Conservation (phyloP, 2,888 invertebrate species). For the Drosophila heteroneura region DNA sequence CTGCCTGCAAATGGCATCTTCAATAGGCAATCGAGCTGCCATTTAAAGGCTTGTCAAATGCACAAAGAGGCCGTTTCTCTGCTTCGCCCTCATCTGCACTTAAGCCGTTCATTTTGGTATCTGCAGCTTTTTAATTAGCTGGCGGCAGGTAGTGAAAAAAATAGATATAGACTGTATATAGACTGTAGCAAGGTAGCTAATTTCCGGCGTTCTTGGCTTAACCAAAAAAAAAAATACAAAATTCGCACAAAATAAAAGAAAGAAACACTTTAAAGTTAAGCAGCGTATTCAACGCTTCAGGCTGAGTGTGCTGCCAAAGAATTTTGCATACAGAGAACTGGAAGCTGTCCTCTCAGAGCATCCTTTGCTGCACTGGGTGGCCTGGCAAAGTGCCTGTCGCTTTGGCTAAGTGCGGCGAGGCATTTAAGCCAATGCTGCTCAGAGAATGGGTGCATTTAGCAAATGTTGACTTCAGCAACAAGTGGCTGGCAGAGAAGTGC, state of each 20-base stretch:
- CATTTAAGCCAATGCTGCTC: slow-evolving; percentile 60
- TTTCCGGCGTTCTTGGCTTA: slow-evolving; percentile 57
- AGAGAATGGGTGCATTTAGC: slow-evolving; percentile 31
- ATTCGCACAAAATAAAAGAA: slow-evolving; percentile 29
- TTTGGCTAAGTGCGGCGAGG: slow-evolving; percentile 55
- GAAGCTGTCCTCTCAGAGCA: slow-evolving; percentile 26
- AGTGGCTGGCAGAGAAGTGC: slow-evolving; percentile 27
- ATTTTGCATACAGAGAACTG: slow-evolving; percentile 29
- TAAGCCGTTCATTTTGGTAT: slow-evolving; percentile 16
- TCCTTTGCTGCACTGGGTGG: slow-evolving; percentile 42
- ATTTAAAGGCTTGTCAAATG: slow-evolving; percentile 62
- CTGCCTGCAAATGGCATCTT: slow-evolving; percentile 58
- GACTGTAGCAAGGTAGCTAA: slow-evolving; percentile 59
- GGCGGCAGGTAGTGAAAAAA: not conserved
- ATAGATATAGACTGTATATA: not conserved
- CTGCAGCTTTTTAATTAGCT: slow-evolving; percentile 65
- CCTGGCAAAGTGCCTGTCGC: slow-evolving; percentile 46
- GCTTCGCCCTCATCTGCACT: not conserved
- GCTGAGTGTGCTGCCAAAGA: slow-evolving; percentile 33
- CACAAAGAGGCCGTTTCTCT: slow-evolving; percentile 36
- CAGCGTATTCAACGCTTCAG: slow-evolving; percentile 35
- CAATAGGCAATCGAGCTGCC: slow-evolving; percentile 57
- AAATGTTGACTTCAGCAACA: slow-evolving; percentile 44
- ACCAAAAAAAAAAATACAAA: slow-evolving; percentile 12
- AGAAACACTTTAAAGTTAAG: slow-evolving; percentile 20